Conservation (phyloP, 2,888 invertebrate species). For the Sinodicranocentrus sp. region DNA sequence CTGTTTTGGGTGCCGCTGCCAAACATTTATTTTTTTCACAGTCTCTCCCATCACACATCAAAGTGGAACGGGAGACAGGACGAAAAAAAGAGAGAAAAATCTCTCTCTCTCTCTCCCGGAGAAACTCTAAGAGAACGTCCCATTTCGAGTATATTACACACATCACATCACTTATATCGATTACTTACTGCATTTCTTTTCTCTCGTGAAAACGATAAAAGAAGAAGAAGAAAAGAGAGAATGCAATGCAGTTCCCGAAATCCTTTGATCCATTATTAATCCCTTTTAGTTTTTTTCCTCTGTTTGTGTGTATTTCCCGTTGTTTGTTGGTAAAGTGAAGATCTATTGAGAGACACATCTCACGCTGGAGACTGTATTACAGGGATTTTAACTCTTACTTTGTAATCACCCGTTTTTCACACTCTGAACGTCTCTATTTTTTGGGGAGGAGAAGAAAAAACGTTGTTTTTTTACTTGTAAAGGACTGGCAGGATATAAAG, state of each 20-base stretch:
- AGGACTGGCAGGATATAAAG: conserved; percentile 4
- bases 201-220: neutral
- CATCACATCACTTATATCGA: neutral
- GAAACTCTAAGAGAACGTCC: conserved; percentile 1
- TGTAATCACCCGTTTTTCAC: conserved; percentile 59
- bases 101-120: neutral
- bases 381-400: conserved; percentile 58
- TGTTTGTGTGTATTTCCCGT: conserved; percentile 21
- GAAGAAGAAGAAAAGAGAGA: conserved; percentile 26
- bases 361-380: conserved; percentile 40
- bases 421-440: conserved; percentile 16
- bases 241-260: conserved; percentile 64
- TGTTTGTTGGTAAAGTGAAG: conserved; percentile 51
- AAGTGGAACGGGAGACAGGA: neutral
- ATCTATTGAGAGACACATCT: conserved; percentile 46
- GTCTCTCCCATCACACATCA: conserved; percentile 17
- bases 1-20: conserved; percentile 40
- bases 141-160: neutral
- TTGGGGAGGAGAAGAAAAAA: conserved; percentile 15
- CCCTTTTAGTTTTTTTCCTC: conserved; percentile 40
- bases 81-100: conserved; percentile 7
- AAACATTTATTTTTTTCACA: conserved; percentile 18
- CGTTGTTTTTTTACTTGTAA: neutral
- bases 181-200: conserved; percentile 13
- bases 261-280: conserved; percentile 68